These are phyloP conservation scores for Cirrhinus mrigala DNA, from an alignment of 2,797 vertebrate species.

Conservation along the genomic window DNA sequence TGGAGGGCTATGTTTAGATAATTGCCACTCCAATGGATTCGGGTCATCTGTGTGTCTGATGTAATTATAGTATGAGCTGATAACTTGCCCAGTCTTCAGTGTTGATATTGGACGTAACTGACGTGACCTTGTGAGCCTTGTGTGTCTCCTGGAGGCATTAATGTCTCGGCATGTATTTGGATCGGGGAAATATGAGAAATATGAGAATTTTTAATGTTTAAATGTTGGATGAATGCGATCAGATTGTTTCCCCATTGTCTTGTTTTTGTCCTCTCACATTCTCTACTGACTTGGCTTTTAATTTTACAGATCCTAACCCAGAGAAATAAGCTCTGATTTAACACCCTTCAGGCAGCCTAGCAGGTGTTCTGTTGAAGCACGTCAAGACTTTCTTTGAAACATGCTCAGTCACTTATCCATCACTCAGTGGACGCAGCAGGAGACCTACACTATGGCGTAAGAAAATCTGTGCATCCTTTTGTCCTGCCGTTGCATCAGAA, in stretches of 20 bases:
- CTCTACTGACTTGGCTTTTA: conserved; percentile 3
- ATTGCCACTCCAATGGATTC: conserved; percentile 2
- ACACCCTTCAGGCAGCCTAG: conserved; percentile 21
- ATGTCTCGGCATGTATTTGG: background rate
- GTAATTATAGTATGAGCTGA: conserved; percentile 30
- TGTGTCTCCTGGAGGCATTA: background rate
- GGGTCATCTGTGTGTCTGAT: conserved; percentile 32
- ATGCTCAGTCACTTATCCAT: conserved; percentile 12
- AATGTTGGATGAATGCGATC: background rate
- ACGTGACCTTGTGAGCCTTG: conserved; percentile 18
- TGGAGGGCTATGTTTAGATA: background rate
- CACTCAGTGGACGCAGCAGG: conserved; percentile 29
- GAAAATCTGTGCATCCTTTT: background rate
- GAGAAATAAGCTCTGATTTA: conserved; percentile 20
- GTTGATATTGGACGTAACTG: conserved; percentile 31
- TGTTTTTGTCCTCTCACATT: background rate
- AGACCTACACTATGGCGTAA: background rate
- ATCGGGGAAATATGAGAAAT: background rate
- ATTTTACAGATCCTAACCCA: conserved; percentile 17
- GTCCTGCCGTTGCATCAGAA: conserved; percentile 12
- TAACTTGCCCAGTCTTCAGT: conserved; percentile 21
- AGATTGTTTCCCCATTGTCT: background rate
- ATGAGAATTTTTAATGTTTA: background rate
- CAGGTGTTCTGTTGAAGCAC: conserved; percentile 8
- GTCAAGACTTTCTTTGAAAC: conserved; percentile 4